Evolutionary conservation across 2,888 invertebrate species (phyloP).

Genomic region (Timandra comae): DNA sequence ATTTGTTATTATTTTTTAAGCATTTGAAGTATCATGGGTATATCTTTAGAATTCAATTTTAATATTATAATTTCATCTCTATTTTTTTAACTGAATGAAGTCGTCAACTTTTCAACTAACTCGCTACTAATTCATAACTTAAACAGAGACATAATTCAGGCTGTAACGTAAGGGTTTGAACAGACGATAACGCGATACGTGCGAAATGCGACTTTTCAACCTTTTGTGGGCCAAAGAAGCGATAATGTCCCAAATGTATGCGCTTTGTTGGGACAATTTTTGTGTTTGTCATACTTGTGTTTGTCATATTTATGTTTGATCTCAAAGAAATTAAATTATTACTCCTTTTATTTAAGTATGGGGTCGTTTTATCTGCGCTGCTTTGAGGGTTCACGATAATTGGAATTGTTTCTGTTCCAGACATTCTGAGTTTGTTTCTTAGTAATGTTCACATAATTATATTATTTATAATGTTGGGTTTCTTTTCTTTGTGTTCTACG

Average conservation of each 20-base stretch:
- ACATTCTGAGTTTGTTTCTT: no score
- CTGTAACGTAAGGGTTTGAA: conserved; percentile 62
- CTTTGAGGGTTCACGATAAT: no score
- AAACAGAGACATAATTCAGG: conserved; percentile 41
- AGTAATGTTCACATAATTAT: no score
- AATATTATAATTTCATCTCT: no score
- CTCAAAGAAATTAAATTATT: conserved; percentile 26
- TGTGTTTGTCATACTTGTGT: conserved; percentile 63
- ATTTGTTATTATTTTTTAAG: no score
- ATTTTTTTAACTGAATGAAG: no score
- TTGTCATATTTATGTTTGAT: conserved; percentile 53
- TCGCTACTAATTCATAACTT: conserved; percentile 25
- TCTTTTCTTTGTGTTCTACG: no score
- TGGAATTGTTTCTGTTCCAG: no score
- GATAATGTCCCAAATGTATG: conserved; percentile 69
- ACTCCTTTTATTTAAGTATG: conserved; percentile 9
- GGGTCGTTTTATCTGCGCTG: conserved; percentile 17
- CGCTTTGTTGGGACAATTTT: conserved; percentile 55
- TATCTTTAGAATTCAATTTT: no score
- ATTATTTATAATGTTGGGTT: no score
- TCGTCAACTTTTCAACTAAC: background rate
- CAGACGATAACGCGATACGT: conserved; percentile 69
- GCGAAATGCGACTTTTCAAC: conserved; percentile 72
- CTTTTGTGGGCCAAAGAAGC: conserved; percentile 64
- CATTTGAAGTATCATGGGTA: no score